phyloP scores from a whole-genome alignment of 2,113 vertebrate genomes.

The Scomber japonicus region DNA sequence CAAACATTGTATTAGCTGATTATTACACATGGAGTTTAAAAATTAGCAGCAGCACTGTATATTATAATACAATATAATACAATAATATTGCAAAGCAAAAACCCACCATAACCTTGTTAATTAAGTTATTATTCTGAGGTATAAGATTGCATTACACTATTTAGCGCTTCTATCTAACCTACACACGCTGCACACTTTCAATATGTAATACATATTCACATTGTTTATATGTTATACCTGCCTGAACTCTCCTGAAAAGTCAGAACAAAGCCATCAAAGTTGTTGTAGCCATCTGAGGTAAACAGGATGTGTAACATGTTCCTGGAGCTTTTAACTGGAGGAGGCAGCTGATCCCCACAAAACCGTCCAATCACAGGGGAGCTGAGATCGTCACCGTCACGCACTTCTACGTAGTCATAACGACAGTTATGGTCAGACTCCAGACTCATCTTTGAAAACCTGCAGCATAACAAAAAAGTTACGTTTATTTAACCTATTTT shows the following conservation, averaged over 20 bases:
- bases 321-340: conserved; percentile 86
- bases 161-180: not conserved
- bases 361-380: conserved; percentile 90
- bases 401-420: conserved; percentile 92
- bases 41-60: not conserved
- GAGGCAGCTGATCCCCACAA: conserved; percentile 90
- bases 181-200: not conserved
- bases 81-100: not conserved
- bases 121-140: not conserved
- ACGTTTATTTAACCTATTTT: not conserved
- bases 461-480: conserved; percentile 53
- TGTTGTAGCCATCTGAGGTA: conserved; percentile 92
- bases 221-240: conserved; percentile 52
- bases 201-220: not conserved
- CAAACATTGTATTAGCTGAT: not conserved
- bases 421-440: conserved; percentile 93
- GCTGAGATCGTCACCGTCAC: conserved; percentile 87
- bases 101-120: not conserved
- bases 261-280: conserved; percentile 92
- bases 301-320: conserved; percentile 89
- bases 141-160: conserved; percentile 1
- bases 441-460: conserved; percentile 90
- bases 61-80: not conserved
- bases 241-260: conserved; percentile 92
- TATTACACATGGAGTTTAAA: not conserved